phyloP scores from a whole-genome alignment of 1,140 invertebrate genomes.

The Akabosia matsudoensis region DNA sequence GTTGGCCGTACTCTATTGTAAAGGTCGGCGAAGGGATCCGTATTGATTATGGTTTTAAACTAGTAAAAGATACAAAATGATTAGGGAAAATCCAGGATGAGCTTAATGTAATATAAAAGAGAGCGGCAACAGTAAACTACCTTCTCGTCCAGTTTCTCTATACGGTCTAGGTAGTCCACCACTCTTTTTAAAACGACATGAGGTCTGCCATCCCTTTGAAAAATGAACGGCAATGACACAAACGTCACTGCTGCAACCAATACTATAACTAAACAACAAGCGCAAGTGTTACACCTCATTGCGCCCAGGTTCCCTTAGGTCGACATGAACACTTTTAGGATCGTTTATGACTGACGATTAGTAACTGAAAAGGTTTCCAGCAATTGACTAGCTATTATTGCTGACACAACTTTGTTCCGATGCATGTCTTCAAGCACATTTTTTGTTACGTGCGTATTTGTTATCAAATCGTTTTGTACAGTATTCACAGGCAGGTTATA shows the following conservation, averaged over 20 bases:
- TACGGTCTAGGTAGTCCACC: slow-evolving; percentile 1
- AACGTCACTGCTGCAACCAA: not conserved
- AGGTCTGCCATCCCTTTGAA: not conserved
- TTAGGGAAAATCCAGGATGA: not conserved
- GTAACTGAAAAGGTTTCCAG: too few relatives aligned
- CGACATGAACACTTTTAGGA: not conserved
- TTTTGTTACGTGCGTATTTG: too few relatives aligned
- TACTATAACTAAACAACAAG: not conserved
- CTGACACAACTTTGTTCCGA: too few relatives aligned
- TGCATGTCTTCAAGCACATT: too few relatives aligned
- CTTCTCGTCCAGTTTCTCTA: slow-evolving; percentile 11
- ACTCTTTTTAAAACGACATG: slow-evolving; percentile 4
- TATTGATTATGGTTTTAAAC: slow-evolving; percentile 10
- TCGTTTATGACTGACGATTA: too few relatives aligned
- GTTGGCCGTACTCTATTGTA: slow-evolving; percentile 25
- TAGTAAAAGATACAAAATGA: not conserved
- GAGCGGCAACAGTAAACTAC: not conserved
- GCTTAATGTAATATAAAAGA: too few relatives aligned
- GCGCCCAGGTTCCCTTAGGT: not conserved
- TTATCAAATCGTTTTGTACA: too few relatives aligned
- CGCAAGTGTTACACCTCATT: not conserved
- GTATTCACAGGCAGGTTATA: not conserved
- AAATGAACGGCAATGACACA: not conserved
- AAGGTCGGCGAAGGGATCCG: slow-evolving; percentile 36
- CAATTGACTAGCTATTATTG: too few relatives aligned